These are phyloP conservation scores for Bergia puertoricense DNA, from an alignment of 92 coral and sea anemone genomes.

Conservation along the genomic window DNA sequence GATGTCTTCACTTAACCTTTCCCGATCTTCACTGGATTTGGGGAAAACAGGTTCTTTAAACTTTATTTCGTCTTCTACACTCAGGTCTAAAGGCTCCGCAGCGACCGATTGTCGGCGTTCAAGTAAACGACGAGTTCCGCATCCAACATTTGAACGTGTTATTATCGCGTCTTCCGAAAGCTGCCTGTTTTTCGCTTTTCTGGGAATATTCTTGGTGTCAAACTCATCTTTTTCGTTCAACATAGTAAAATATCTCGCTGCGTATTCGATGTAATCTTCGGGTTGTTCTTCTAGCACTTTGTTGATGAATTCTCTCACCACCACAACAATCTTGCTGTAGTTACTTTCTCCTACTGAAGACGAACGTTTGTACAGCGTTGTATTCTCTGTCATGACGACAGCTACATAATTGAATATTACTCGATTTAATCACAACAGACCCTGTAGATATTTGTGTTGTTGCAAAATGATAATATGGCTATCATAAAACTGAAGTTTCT, in stretches of 20 bases:
- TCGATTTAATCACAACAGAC: not conserved
- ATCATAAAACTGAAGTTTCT: not conserved
- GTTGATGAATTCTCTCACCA: conserved; percentile 42
- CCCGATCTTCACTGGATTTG: conserved; percentile 50
- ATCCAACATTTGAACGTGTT: conserved; percentile 9
- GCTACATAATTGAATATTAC: not conserved
- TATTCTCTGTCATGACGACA: conserved; percentile 12
- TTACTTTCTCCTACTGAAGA: not conserved
- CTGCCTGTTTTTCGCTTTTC: not conserved
- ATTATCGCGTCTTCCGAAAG: conserved; percentile 35
- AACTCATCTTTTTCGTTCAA: conserved; percentile 43
- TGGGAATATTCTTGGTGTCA: not conserved
- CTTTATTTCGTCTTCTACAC: not conserved
- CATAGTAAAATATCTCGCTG: conserved; percentile 44
- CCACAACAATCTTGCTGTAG: not conserved
- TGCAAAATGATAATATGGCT: not conserved
- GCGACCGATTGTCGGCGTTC: conserved; percentile 57
- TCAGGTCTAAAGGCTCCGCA: conserved; percentile 51
- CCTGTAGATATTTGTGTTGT: not conserved
- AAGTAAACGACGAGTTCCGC: conserved; percentile 30
- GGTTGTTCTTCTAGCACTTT: conserved; percentile 38
- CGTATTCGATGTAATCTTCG: conserved; percentile 44
- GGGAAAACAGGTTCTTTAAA: conserved; percentile 28
- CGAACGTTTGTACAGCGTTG: not conserved
- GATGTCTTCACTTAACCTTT: conserved; percentile 46